Evolutionary conservation across 2,113 vertebrate species (phyloP).

Genomic region (Dromaius novaehollandiae): DNA sequence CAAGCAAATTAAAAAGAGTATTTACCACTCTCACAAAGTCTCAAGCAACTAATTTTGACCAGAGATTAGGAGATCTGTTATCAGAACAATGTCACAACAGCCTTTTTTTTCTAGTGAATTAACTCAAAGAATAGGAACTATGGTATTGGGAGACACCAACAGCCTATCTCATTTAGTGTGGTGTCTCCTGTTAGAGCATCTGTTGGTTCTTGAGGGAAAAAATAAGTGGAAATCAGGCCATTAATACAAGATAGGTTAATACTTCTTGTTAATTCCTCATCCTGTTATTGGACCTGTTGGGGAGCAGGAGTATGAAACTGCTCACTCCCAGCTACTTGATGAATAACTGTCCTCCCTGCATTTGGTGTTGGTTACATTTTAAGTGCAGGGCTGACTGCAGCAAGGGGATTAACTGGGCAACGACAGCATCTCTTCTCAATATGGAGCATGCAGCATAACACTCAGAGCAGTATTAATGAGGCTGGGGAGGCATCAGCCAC

Average conservation of each 20-base stretch:
- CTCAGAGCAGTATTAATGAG: neutral
- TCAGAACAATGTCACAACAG: neutral
- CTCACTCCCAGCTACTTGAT: neutral
- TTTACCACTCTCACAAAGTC: conserved; percentile 13
- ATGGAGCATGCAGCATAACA: neutral
- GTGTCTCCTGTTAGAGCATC: neutral
- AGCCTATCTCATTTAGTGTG: neutral
- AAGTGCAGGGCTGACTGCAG: neutral
- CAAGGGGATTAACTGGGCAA: neutral
- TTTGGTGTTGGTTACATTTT: neutral
- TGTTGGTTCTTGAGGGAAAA: neutral
- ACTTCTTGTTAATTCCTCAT: neutral
- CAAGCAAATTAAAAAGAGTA: neutral
- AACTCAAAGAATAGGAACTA: neutral
- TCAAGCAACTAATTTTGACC: conserved; percentile 7
- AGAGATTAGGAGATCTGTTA: neutral
- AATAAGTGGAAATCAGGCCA: neutral
- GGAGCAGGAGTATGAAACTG: neutral
- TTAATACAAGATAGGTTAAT: neutral
- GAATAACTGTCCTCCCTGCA: neutral
- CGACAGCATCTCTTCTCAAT: neutral
- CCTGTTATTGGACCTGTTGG: neutral
- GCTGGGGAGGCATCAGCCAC: neutral
- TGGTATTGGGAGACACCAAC: neutral
- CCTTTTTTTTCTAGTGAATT: neutral